Conservation (phyloP, 2,797 vertebrate genomes). For the Manis javanica region DNA sequence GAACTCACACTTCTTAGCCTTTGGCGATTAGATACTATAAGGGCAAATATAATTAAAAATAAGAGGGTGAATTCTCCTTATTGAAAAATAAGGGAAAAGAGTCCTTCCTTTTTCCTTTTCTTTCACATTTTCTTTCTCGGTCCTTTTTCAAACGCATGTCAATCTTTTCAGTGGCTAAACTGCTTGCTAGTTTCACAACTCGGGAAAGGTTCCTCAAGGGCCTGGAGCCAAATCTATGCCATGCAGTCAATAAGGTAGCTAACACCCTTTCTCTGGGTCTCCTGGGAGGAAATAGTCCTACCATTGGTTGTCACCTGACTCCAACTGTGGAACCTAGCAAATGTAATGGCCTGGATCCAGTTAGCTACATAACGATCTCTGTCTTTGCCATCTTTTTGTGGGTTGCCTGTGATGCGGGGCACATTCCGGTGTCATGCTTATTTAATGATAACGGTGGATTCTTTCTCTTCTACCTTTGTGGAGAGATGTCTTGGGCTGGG, state of each 20-base stretch:
- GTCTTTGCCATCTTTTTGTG: not conserved
- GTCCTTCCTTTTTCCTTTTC: not conserved
- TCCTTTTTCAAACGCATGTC: not conserved
- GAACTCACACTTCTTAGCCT: not conserved
- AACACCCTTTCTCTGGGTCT: not conserved
- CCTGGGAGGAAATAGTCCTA: not conserved
- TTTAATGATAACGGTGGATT: not conserved
- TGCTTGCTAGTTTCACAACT: not conserved
- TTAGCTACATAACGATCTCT: not conserved
- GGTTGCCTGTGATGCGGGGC: not conserved
- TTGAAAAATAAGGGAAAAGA: not conserved
- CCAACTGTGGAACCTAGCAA: not conserved
- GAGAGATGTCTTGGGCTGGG: not conserved
- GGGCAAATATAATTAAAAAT: not conserved
- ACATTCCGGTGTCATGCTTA: not conserved
- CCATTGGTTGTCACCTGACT: not conserved
- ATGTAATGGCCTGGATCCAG: not conserved
- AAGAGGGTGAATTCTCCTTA: not conserved
- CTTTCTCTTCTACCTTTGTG: not conserved
- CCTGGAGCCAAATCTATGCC: not conserved
- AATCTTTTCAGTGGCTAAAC: not conserved
- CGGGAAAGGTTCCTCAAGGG: not conserved
- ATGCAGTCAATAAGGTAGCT: not conserved
- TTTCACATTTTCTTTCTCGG: not conserved
- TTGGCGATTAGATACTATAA: not conserved